phyloP scores from a whole-genome alignment of 2,888 invertebrate genomes.

The Lysandra bellargus region DNA sequence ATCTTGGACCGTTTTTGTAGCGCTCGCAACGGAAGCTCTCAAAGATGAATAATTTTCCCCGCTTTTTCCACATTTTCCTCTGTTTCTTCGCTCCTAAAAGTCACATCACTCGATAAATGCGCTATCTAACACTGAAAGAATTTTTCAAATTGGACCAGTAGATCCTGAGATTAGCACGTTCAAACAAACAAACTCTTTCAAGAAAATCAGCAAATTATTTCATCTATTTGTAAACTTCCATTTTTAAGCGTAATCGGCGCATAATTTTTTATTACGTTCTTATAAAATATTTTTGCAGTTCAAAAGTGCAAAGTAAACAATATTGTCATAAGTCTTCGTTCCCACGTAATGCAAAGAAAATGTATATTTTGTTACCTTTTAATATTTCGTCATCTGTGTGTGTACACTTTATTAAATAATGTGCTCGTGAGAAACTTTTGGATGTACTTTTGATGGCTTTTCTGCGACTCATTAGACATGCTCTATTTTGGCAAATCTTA shows the following conservation, averaged over 20 bases:
- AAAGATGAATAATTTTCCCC: too few species aligned
- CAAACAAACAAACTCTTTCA: too few species aligned
- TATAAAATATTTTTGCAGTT: background rate
- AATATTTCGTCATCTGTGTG: background rate
- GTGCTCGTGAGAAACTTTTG: slow-evolving; percentile 8
- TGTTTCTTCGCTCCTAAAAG: too few species aligned
- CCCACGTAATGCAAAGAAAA: background rate
- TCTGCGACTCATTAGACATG: background rate
- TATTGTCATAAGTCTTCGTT: background rate
- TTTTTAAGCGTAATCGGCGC: background rate
- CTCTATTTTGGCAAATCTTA: background rate
- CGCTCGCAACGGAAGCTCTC: too few species aligned
- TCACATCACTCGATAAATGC: too few species aligned
- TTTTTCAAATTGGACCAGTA: too few species aligned
- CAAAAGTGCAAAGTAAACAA: background rate
- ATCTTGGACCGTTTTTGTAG: too few species aligned
- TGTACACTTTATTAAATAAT: slow-evolving; percentile 2
- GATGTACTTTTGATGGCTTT: slow-evolving; percentile 1
- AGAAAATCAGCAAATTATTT: background rate
- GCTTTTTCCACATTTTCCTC: too few species aligned
- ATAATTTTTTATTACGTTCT: background rate
- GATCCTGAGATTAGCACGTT: too few species aligned
- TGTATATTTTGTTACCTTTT: background rate
- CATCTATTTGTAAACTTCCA: background rate
- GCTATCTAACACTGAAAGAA: too few species aligned